Base-by-base conservation (phyloP, 2,797 vertebrate species). In the Sebastes ruberrimus region DNA sequence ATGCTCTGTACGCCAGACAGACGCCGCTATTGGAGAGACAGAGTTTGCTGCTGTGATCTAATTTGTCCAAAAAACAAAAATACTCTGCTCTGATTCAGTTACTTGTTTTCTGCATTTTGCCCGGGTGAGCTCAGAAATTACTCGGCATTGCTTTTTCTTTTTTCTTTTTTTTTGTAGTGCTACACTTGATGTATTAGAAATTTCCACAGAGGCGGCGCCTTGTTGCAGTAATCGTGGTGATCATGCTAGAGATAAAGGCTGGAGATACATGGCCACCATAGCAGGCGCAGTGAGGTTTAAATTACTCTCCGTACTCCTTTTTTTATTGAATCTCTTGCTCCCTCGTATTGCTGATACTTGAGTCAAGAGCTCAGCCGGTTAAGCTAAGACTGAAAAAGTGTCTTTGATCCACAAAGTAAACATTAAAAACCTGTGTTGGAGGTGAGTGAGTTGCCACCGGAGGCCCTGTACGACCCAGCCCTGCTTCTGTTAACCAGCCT, bases 401-500 rank as follows among this genome's bases (percentile, higher is more conserved):
- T 28, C 53, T 84, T 67, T 57, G 73, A 86, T 71, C 68, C 20
- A 11, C 64, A 76, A 61, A 79, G 61, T 18, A 55, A 22, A 76
- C 75, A 25, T 27, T 20, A 23, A n/a, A 61, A 74, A 72, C 16
- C 73, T 8, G 57, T 0, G 10, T 16, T 35, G 74, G 74, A 30
- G 74, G 59, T 10, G 67, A 78, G 49, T 7, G 67, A 32, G 74
- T 10, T 42, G 42, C 75, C 74, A 33, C 73, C 22, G 11, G 81
- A 75, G 16, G 68, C 25, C 61, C 46, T 20, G 71, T 30, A 10
- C 71, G 28, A 28, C 69, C 53, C 62, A n/a, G 23, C 68, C 73
- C 82, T 76, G 74, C 83, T 80, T 27, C 67, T 79, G 76, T 82
- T 83, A 79, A 81, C 62, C 80, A 77, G 81, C 55, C 49, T 83